Evolutionary conservation across 2,113 vertebrate species (phyloP).

Genomic region (Chlamydotis undulata): DNA sequence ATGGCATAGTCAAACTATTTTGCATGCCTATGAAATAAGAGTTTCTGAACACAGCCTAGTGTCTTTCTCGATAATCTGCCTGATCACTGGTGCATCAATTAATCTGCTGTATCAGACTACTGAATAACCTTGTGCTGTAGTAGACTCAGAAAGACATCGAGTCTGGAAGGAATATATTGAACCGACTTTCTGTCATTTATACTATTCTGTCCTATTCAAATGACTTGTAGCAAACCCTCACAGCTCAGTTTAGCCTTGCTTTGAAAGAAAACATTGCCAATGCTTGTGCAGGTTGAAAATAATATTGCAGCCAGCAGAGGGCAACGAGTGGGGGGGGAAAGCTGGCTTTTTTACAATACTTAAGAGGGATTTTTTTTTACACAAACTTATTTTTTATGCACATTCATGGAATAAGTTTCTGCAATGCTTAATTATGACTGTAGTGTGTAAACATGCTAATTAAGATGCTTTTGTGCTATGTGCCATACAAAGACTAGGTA

Average conservation of each 20-base stretch:
- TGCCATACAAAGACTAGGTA: neutral
- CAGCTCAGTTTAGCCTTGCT: neutral
- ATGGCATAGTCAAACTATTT: neutral
- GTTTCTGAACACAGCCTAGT: neutral
- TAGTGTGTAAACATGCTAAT: neutral
- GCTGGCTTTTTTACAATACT: neutral
- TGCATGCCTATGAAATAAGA: neutral
- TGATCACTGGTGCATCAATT: neutral
- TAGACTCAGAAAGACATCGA: neutral
- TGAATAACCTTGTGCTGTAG: neutral
- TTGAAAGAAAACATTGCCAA: neutral
- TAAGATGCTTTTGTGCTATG: neutral
- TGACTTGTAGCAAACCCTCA: accelerated
- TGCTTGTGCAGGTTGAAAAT: neutral
- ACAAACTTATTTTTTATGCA: neutral
- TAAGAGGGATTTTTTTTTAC: neutral
- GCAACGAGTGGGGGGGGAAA: neutral
- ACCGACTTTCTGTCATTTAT: neutral
- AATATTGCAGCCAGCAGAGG: neutral
- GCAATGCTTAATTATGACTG: neutral
- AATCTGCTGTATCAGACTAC: neutral
- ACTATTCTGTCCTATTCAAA: neutral
- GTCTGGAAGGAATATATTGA: neutral
- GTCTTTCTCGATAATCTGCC: neutral
- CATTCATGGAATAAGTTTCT: neutral